These are phyloP conservation scores for Thalassarche chlororhynchos DNA, from an alignment of 2,113 vertebrate genomes.

Conservation along the genomic window DNA sequence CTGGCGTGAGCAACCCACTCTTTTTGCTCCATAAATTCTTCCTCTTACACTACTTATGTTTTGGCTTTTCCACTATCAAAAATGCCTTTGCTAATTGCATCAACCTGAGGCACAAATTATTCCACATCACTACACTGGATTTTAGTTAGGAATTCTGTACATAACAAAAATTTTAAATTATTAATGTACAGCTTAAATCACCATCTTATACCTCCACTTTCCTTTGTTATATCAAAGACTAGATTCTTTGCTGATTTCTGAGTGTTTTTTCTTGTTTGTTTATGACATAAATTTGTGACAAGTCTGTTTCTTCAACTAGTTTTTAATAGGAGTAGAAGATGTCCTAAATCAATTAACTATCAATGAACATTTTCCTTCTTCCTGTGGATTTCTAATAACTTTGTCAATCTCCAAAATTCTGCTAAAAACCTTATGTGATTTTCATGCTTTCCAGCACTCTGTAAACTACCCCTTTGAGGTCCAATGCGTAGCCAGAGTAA, in stretches of 20 bases:
- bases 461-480: neutral
- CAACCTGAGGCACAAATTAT: neutral
- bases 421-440: neutral
- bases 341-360: neutral
- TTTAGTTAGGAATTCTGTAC: neutral
- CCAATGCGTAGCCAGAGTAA: neutral
- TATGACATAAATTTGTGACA: neutral
- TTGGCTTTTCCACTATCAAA: neutral
- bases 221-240: neutral
- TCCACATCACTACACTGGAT: neutral
- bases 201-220: neutral
- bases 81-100: neutral
- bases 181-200: neutral
- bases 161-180: neutral
- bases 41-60: neutral
- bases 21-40: neutral
- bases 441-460: neutral
- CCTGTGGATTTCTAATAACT: neutral
- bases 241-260: neutral
- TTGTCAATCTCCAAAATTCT: neutral
- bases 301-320: neutral
- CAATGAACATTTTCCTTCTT: neutral
- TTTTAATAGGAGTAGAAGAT: neutral
- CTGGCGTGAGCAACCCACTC: neutral
- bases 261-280: neutral